Base-by-base conservation (phyloP, 2,113 vertebrate genomes). In the Tricholaema leucomelas region DNA sequence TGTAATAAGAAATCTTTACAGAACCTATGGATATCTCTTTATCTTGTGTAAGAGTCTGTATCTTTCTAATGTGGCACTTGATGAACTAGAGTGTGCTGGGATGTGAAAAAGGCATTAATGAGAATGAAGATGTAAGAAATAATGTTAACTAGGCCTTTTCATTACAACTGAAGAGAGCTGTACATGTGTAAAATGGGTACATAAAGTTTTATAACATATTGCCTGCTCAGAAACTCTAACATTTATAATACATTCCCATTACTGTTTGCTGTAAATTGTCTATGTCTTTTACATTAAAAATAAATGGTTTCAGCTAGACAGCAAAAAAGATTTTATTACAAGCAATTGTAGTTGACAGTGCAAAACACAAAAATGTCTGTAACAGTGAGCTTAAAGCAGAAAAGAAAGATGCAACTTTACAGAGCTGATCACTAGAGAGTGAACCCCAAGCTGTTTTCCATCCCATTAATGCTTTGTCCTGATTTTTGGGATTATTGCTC, bases 211-310 rank as follows among this genome's bases (percentile, higher is more conserved):
- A 92, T 84, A 95, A 93, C 63, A 65, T 65, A 76, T 56, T 85
- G 67, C 59, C 92, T 81, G 77, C 77, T 94, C 81, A 91, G 86
- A 96, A 90, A 77, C 59, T 83, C 93, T 85, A 95, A 85, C 75
- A 86, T 88, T 95, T 93, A 74, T 76, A 89, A 93, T 90, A 94
- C 81, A 86, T 95, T 94, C 93, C 91, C 92, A 93, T 90, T 94
- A 92, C 92, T 92, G 79, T 93, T 96, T 94, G 85, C 81, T 73
- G 58, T 91, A 94, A 96, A 96, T 94, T 96, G 87, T 85, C 94
- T 94, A 52, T 80, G 80, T 85, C 80, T 95, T 90, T 92, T 91
- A 91, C 82, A 94, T 91, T 90, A 94, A 96, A 93, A 71, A 75
- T 92, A 96, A 96, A 94, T 92, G 63, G 73, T 81, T 87, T 61